These are phyloP conservation scores for Nautilus pompilius DNA, from an alignment of 1,140 invertebrate species.

Conservation along the genomic window DNA sequence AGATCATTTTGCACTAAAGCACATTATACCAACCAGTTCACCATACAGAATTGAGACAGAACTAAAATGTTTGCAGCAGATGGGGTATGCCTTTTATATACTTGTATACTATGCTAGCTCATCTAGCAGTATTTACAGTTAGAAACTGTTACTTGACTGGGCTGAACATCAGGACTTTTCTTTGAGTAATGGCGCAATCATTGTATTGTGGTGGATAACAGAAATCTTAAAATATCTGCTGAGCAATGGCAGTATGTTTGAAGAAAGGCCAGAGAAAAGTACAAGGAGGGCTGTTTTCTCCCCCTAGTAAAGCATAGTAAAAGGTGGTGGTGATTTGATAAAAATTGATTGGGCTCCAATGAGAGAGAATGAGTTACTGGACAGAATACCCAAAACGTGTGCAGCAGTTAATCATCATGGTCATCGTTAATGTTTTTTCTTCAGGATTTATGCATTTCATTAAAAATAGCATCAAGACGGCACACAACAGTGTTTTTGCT, in stretches of 20 bases:
- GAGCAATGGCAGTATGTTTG: not conserved
- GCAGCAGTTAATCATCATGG: too few species aligned
- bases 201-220: not conserved
- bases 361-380: too few species aligned
- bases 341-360: too few species aligned
- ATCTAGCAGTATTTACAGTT: not conserved
- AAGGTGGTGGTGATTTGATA: too few species aligned
- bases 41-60: slow-evolving; percentile 74
- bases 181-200: not conserved
- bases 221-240: not conserved
- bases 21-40: slow-evolving; percentile 78
- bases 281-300: too few species aligned
- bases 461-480: not conserved
- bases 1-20: slow-evolving; percentile 71
- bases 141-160: not conserved
- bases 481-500: not conserved
- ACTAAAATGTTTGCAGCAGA: slow-evolving; percentile 72
- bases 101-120: not conserved
- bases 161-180: too few species aligned
- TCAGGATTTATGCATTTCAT: not conserved
- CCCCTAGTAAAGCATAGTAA: too few species aligned
- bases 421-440: not conserved
- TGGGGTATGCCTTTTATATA: slow-evolving; percentile 64
- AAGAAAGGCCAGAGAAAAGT: too few species aligned
- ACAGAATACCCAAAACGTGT: too few species aligned